Conservation (phyloP, 2,113 vertebrate genomes). For the Polyodon spathula region DNA sequence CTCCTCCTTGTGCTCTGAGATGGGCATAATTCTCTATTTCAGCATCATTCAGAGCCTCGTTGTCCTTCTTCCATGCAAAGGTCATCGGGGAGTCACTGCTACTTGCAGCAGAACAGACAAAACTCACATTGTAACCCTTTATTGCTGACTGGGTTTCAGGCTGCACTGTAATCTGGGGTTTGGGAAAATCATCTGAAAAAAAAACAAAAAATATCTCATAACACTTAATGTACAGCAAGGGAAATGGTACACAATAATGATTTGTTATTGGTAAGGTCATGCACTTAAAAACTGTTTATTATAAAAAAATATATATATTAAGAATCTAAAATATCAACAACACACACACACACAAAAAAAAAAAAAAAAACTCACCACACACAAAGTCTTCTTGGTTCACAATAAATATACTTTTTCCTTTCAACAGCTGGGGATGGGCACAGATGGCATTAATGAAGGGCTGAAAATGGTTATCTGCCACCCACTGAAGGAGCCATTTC, state of each 20-base stretch:
- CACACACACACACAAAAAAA: background rate
- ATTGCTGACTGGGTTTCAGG: conserved; percentile 90
- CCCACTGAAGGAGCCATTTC: conserved; percentile 90
- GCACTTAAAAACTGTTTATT: background rate
- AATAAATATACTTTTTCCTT: conserved; percentile 80
- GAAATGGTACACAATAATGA: background rate
- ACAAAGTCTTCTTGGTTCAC: conserved; percentile 82
- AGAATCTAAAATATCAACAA: too few relatives aligned
- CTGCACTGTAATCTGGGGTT: conserved; percentile 92
- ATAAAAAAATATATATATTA: too few relatives aligned
- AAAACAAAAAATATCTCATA: conserved; percentile 5
- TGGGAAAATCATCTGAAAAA: conserved; percentile 86
- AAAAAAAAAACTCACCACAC: conserved; percentile 71
- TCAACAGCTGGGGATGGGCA: conserved; percentile 85
- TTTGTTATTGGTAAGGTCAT: background rate
- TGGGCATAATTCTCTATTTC: conserved; percentile 92
- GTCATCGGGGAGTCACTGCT: conserved; percentile 97
- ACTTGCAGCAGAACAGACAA: conserved; percentile 87
- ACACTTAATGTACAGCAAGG: background rate
- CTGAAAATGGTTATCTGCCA: conserved; percentile 79
- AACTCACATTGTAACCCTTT: conserved; percentile 82
- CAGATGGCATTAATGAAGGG: conserved; percentile 82
- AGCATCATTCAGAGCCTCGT: conserved; percentile 72
- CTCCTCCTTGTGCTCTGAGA: conserved; percentile 64
- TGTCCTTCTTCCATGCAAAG: conserved; percentile 96